Conservation (phyloP, 2,888 invertebrate species). For the Pyrrhia umbra region DNA sequence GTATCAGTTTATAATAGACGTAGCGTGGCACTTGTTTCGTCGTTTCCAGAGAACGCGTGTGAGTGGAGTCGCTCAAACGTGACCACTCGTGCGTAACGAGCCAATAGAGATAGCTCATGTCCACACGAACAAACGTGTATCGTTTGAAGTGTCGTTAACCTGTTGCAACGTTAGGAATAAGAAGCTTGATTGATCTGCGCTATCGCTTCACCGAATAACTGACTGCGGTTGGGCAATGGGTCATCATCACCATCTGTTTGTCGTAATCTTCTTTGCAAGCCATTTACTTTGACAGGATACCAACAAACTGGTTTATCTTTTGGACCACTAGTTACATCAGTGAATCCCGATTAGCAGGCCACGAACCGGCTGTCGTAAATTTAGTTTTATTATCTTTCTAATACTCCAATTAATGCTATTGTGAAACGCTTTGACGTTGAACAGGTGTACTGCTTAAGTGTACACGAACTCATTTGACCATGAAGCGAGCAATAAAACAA, state of each 20-base stretch:
- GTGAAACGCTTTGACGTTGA: no score
- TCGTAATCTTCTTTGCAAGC: not conserved
- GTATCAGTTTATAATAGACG: constrained; percentile 4
- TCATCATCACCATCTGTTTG: constrained; percentile 11
- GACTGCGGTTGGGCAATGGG: constrained; percentile 20
- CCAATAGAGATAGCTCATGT: constrained; percentile 47
- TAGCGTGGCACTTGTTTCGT: constrained; percentile 52
- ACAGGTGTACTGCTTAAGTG: no score
- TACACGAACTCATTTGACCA: no score
- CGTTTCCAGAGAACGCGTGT: constrained; percentile 21
- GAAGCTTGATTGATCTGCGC: constrained; percentile 29
- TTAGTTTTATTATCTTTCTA: not conserved
- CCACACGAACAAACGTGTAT: constrained; percentile 48
- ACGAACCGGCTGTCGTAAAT: not conserved
- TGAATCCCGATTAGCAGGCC: not conserved
- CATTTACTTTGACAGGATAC: constrained; percentile 3
- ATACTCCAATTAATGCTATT: no score
- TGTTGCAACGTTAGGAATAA: constrained; percentile 29
- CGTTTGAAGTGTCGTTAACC: constrained; percentile 56
- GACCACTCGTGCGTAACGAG: constrained; percentile 57
- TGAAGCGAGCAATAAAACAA: no score
- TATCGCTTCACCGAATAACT: constrained; percentile 10
- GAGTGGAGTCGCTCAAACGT: constrained; percentile 44
- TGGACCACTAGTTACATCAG: not conserved
- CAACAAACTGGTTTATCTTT: not conserved